phyloP scores from a whole-genome alignment of 2,888 invertebrate genomes.

The Myopa tessellatipennis region DNA sequence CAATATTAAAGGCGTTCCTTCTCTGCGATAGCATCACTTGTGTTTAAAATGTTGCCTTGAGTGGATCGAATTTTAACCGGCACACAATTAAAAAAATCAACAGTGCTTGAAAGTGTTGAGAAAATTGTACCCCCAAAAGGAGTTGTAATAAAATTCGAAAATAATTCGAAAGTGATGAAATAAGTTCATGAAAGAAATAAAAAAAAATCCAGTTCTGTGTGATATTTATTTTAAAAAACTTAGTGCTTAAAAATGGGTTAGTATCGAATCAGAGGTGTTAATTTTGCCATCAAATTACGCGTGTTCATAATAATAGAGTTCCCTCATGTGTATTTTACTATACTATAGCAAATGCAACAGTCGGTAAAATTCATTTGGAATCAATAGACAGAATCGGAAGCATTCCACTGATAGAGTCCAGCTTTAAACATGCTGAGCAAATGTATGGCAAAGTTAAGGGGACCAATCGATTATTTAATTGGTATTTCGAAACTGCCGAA shows the following conservation, averaged over 20 bases:
- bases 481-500: conserved; percentile 83
- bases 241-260: conserved; percentile 50
- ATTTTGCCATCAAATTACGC: background rate
- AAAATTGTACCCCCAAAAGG: background rate
- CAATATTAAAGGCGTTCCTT: conserved; percentile 17
- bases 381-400: conserved; percentile 80
- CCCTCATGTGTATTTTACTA: background rate
- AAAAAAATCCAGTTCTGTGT: background rate
- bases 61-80: background rate
- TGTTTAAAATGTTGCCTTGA: conserved; percentile 1
- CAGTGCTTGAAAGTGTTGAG: conserved; percentile 2
- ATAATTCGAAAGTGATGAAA: background rate
- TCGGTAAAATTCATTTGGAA: conserved; percentile 71
- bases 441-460: conserved; percentile 84
- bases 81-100: background rate
- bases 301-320: background rate
- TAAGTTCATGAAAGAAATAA: background rate
- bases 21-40: conserved; percentile 19
- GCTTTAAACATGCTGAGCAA: conserved; percentile 79
- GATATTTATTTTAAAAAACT: background rate
- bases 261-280: conserved; percentile 27
- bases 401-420: conserved; percentile 85
- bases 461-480: conserved; percentile 77
- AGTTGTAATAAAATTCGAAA: no score
- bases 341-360: conserved; percentile 54